Conservation (phyloP, 2,113 vertebrate genomes). For the Proterorhinus semilunaris region DNA sequence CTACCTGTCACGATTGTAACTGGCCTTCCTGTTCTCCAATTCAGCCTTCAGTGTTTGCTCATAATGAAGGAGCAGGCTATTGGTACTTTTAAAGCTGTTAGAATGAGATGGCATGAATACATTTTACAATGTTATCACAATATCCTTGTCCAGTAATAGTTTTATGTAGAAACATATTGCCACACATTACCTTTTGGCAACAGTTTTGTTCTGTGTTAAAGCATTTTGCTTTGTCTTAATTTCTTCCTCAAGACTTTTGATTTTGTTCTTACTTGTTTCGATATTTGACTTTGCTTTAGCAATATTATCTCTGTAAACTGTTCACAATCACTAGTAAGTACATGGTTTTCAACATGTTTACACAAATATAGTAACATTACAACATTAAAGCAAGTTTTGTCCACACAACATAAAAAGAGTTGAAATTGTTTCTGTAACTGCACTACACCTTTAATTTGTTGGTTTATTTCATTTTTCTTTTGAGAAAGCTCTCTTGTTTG, state of each 20-base stretch:
- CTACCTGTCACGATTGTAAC: conserved; percentile 66
- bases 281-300: conserved; percentile 53
- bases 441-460: conserved; percentile 64
- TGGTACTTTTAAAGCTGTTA: conserved; percentile 61
- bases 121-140: not conserved
- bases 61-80: conserved; percentile 65
- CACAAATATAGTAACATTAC: too few species aligned
- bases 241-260: conserved; percentile 61
- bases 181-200: conserved; percentile 60
- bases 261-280: conserved; percentile 32
- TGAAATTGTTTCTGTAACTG: not conserved
- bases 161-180: not conserved
- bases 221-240: conserved; percentile 52
- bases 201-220: conserved; percentile 53
- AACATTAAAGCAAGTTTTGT: too few species aligned
- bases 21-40: conserved; percentile 59
- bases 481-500: conserved; percentile 61
- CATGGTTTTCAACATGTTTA: not conserved
- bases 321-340: not conserved
- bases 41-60: conserved; percentile 68
- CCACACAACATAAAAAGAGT: not conserved
- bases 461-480: conserved; percentile 62
- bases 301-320: conserved; percentile 61
- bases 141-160: not conserved
- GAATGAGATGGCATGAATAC: not conserved